Evolutionary conservation across 2,888 invertebrate species (phyloP), one percentile per base, ranked within the genome.

Genomic region (Bembecia ichneumoniformis): DNA sequence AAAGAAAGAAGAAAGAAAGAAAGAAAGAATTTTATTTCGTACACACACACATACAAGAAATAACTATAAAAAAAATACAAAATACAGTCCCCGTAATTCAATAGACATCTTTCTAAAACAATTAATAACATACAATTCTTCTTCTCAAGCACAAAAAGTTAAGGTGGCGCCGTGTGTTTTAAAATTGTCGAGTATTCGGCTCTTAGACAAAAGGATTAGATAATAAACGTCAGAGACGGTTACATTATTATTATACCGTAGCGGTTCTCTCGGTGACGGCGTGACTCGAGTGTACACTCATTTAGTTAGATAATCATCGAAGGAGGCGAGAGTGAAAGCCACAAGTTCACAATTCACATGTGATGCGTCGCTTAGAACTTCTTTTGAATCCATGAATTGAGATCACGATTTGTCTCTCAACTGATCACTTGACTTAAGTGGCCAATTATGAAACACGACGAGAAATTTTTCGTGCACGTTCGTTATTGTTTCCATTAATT

Each of bases 261-360:
- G 13, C 40, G 13, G 14, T 40, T 40, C 40, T 40, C 40, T 14
- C 40, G 14, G n/a, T n/a, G n/a, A n/a, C n/a, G n/a, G 13, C 40
- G 3, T 40, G 14, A 40, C n/a, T n/a, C 40, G 40, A 14, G 28
- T 28, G 28, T 14, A 13, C 40, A 14, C 40, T 40, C 40, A 40
- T 40, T 40, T 55, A 64, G 72, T 79, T 77, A 76, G 77, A 80
- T 82, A 82, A 82, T 69, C 71, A 76, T 77, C 72, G 55, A 58
- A 57, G 55, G 64, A 56, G 59, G 63, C 66, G 79, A 82, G 77
- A 84, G 84, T 83, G 84, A 86, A 84, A 84, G 84, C 74, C 77
- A 75, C 73, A 67, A 50, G 64, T 28, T 28, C 28, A 28, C 57
- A 66, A 69, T 77, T 80, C 82, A 80, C 81, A 79, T 80, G 74